Evolutionary conservation across 2,113 vertebrate genomes (phyloP), one percentile per base, ranked within the genome.

Genomic region (Corythornis vintsioides): DNA sequence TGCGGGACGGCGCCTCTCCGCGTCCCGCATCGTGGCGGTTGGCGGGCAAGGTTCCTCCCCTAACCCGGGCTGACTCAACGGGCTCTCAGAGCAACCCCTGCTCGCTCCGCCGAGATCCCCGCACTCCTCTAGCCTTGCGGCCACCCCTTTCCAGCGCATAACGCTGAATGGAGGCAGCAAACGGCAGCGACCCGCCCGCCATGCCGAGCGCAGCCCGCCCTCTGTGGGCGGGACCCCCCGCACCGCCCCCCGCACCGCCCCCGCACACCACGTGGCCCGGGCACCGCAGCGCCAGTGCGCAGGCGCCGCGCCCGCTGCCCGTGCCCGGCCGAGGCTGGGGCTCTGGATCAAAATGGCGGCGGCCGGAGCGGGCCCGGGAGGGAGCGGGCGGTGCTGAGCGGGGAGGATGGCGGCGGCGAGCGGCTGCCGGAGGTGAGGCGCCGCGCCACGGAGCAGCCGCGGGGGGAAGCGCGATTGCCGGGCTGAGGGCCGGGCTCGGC

Each of bases 271-370:
- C 83, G 77, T 86, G 87, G 7, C 47, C 55, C 13, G 6, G 71
- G 33, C 17, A 45, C 70, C 56, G 72, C 84, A 66, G 52, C 55
- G 19, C 21, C 13, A 15, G 53, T 28, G 74, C 83, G 85, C 86
- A 80, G 29, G 67, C 88, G 84, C 85, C 2, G 11, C 83, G 61
- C n/a, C 48, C 13, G 53, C 33, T 56, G 33, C 61, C 12, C 16
- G 50, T 18, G 47, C 29, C 50, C 38, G 43, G 74, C 70, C 74
- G 77, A 77, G 80, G 6, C 64, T 64, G 87, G 83, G 78, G 83
- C 70, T 80, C 29, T 24, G 85, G 86, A 89, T 52, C 61, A 95
- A 95, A 93, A 95, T 95, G 94, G 94, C 91, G 94, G 85, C 82
- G 88, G 90, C 88, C 53, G 74, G 29, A 75, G 90, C 7, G 15